Evolutionary conservation across 2,888 invertebrate genomes (phyloP).

Genomic region (Schrankia costaestrigalis): DNA sequence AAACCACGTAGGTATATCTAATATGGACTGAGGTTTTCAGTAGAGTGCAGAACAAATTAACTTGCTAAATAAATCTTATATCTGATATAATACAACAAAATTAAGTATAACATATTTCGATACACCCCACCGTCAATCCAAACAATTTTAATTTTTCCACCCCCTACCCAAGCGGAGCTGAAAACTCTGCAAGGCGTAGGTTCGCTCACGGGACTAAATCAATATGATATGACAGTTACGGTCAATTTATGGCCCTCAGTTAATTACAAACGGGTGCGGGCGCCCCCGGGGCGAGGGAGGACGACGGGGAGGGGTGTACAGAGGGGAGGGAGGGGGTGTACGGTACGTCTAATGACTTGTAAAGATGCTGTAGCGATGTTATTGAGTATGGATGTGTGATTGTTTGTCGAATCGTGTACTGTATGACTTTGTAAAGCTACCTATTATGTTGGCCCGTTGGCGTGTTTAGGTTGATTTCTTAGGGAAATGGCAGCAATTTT

Average conservation of each 20-base stretch:
- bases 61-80: slow-evolving; percentile 2
- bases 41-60: no score
- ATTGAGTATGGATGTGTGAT: slow-evolving; percentile 40
- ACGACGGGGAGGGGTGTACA: slow-evolving; percentile 15
- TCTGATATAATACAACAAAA: slow-evolving; percentile 1
- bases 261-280: slow-evolving; percentile 75
- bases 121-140: slow-evolving; percentile 47
- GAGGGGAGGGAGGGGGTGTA: slow-evolving; percentile 21
- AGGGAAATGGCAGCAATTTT: no score
- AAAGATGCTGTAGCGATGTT: slow-evolving; percentile 61
- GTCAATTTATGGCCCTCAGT: slow-evolving; percentile 80
- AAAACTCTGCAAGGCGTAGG: slow-evolving; percentile 52
- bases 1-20: no score
- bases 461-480: background rate
- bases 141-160: slow-evolving; percentile 56
- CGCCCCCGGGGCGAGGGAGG: slow-evolving; percentile 29
- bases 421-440: background rate
- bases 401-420: slow-evolving; percentile 26
- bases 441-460: no score
- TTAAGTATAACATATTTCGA: slow-evolving; percentile 16
- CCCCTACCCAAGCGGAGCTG: slow-evolving; percentile 38
- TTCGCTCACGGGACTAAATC: slow-evolving; percentile 73
- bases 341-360: slow-evolving; percentile 72
- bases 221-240: slow-evolving; percentile 81
- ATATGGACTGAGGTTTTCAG: no score